phyloP scores from a whole-genome alignment of 2,888 invertebrate species.

The Euzetes globulus region DNA sequence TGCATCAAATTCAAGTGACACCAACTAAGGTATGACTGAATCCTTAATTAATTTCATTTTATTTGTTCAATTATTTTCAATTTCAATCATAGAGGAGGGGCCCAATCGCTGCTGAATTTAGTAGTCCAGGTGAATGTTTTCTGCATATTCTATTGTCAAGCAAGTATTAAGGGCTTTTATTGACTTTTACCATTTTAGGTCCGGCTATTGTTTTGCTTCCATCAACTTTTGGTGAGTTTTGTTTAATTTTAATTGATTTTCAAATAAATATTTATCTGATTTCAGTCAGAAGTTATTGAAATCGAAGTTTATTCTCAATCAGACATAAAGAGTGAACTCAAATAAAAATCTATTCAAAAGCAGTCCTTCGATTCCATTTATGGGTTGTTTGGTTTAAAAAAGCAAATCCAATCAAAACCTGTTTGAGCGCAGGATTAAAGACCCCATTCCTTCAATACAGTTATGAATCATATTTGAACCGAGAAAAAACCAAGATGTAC shows the following conservation, averaged over 20 bases:
- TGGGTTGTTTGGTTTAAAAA: neutral
- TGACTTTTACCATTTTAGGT: conserved; percentile 45
- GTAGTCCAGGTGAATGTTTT: conserved; percentile 59
- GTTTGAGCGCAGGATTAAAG: conserved; percentile 2
- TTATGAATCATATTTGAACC: too few species aligned
- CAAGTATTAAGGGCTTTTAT: too few species aligned
- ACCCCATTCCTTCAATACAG: neutral
- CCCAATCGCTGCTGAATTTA: conserved; percentile 76
- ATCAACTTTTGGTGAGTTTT: conserved; percentile 64
- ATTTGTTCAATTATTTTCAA: too few species aligned
- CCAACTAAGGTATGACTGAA: neutral
- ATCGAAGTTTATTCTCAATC: neutral
- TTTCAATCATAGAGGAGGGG: conserved; percentile 75
- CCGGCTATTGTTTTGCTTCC: conserved; percentile 77
- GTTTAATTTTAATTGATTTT: neutral
- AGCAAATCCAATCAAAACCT: neutral
- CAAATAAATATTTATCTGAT: neutral
- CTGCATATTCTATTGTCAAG: too few species aligned
- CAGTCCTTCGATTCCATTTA: neutral
- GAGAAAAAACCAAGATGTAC: too few species aligned
- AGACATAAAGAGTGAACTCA: neutral
- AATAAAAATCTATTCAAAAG: neutral
- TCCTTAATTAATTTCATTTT: too few species aligned
- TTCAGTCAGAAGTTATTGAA: neutral
- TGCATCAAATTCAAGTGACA: neutral